These are phyloP conservation scores for Hiodon tergisus DNA, from an alignment of 2,113 vertebrate species.

Conservation along the genomic window DNA sequence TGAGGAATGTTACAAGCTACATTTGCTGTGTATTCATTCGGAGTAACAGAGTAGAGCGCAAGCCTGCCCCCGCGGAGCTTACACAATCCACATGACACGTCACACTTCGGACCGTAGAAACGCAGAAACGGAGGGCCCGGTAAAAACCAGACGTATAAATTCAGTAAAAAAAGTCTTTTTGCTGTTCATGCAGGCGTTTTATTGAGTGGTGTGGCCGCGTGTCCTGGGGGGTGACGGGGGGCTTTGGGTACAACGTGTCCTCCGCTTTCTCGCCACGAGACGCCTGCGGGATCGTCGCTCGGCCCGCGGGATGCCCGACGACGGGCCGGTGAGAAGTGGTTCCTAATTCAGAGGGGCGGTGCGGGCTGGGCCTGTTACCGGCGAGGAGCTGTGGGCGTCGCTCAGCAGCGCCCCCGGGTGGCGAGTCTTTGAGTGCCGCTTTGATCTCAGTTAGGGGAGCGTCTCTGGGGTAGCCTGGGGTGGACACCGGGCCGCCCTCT, in stretches of 20 bases:
- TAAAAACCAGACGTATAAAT: constrained; percentile 76
- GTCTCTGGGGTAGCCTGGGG: constrained; percentile 55
- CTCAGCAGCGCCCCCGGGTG: constrained; percentile 49
- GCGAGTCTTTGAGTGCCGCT: constrained; percentile 53
- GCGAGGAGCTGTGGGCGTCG: constrained; percentile 37
- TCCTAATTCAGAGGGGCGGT: constrained; percentile 50
- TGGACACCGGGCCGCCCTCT: constrained; percentile 35
- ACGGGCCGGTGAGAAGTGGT: constrained; percentile 56
- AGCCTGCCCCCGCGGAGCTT: constrained; percentile 60
- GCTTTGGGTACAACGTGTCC: constrained; percentile 62
- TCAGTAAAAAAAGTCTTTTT: constrained; percentile 78
- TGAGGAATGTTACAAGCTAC: constrained; percentile 94
- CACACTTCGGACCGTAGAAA: constrained; percentile 56
- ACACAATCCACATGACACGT: constrained; percentile 66
- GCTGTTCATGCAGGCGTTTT: constrained; percentile 72
- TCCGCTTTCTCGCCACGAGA: constrained; percentile 66
- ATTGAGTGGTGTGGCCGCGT: constrained; percentile 61
- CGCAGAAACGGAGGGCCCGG: constrained; percentile 58
- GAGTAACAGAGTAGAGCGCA: constrained; percentile 67
- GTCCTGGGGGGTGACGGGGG: constrained; percentile 63
- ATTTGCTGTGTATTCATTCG: constrained; percentile 66
- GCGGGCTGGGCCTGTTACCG: constrained; percentile 55
- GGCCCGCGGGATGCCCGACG: constrained; percentile 53
- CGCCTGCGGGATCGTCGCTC: constrained; percentile 48
- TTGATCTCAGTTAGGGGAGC: constrained; percentile 53